phyloP scores from a whole-genome alignment of 2,797 vertebrate species.

The Megaceryle alcyon region DNA sequence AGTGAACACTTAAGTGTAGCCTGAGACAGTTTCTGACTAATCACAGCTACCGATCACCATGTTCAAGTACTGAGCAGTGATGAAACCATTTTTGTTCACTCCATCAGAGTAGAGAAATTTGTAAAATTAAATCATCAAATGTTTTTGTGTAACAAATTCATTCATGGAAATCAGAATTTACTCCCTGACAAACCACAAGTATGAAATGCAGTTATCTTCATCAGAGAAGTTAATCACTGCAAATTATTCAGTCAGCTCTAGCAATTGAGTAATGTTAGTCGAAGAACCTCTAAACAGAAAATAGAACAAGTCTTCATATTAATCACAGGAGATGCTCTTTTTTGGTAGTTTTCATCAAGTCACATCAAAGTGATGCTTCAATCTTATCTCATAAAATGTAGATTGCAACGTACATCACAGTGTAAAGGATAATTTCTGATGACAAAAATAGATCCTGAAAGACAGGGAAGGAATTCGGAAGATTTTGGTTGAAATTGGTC shows the following conservation, averaged over 20 bases:
- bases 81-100: not conserved
- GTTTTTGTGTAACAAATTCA: not conserved
- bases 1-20: not conserved
- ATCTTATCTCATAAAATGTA: not conserved
- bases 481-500: not conserved
- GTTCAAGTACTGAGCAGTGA: not conserved
- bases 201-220: not conserved
- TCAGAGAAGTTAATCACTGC: not conserved
- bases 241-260: not conserved
- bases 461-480: not conserved
- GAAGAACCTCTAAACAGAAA: slow-evolving; percentile 12
- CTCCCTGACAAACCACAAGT: not conserved
- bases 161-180: not conserved
- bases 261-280: not conserved
- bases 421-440: not conserved
- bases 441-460: not conserved
- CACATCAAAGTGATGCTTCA: not conserved
- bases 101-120: not conserved
- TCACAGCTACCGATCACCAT: not conserved
- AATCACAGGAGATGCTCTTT: not conserved
- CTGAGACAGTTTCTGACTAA: not conserved
- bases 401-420: not conserved
- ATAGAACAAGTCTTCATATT: not conserved
- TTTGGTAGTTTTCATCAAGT: not conserved
- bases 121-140: not conserved